Evolutionary conservation across 2,888 invertebrate genomes (phyloP).

Genomic region (Hydroisotoma schaefferi): DNA sequence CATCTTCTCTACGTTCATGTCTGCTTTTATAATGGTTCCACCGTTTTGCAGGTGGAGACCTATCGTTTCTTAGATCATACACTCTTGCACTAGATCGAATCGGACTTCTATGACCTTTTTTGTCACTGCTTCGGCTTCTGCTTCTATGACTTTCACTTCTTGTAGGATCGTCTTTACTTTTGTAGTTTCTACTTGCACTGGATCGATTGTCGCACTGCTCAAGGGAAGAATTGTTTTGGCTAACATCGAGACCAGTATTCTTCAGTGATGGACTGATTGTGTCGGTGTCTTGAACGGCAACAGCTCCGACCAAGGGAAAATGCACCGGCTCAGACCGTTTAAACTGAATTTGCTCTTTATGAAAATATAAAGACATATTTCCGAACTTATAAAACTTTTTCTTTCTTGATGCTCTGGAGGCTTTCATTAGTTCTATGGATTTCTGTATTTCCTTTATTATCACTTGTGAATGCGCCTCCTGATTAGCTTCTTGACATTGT

Average conservation of each 20-base stretch:
- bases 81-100: too few species aligned
- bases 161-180: not conserved
- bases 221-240: not conserved
- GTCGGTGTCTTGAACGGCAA: too few species aligned
- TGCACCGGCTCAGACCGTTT: conserved; percentile 1
- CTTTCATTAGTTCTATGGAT: conserved; percentile 12
- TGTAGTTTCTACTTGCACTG: not conserved
- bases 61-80: too few species aligned
- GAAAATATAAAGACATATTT: conserved; percentile 39
- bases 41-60: too few species aligned
- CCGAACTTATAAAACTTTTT: conserved; percentile 29
- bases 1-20: too few species aligned
- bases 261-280: too few species aligned
- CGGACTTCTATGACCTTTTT: not conserved
- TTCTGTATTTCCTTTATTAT: conserved; percentile 25
- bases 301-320: conserved; percentile 11
- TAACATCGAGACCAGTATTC: too few species aligned
- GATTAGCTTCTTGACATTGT: conserved; percentile 29
- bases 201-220: not conserved
- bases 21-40: too few species aligned
- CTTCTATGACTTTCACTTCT: not conserved
- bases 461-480: conserved; percentile 22
- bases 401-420: conserved; percentile 7
- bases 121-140: not conserved
- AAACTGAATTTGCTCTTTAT: conserved; percentile 27